Conservation (phyloP, 2,888 invertebrate species). For the Melieria picta region DNA sequence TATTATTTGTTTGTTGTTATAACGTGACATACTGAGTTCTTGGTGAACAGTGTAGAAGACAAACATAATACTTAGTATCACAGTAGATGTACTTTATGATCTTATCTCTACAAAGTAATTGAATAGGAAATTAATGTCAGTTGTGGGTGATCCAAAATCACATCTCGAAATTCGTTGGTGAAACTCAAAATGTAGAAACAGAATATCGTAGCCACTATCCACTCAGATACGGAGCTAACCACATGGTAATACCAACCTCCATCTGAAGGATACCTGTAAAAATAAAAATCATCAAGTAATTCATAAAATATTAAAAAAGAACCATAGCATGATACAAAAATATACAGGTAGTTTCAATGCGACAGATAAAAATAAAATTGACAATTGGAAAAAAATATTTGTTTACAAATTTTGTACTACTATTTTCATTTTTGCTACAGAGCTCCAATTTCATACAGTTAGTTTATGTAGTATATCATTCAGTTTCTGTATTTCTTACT, state of each 20-base stretch:
- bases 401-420: too few species aligned
- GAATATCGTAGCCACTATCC: conserved; percentile 73
- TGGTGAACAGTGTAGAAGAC: too few species aligned
- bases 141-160: conserved; percentile 69
- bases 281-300: neutral
- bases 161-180: conserved; percentile 72
- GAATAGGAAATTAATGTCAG: conserved; percentile 57
- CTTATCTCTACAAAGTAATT: conserved; percentile 50
- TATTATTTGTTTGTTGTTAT: too few species aligned
- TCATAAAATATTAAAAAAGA: neutral
- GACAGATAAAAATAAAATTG: too few species aligned
- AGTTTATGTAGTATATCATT: too few species aligned
- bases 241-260: conserved; percentile 76
- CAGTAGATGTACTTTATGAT: neutral
- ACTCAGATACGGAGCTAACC: conserved; percentile 73
- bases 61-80: too few species aligned
- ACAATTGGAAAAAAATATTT: too few species aligned
- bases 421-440: too few species aligned
- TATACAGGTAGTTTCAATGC: too few species aligned
- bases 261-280: conserved; percentile 67
- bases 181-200: conserved; percentile 73
- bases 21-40: too few species aligned
- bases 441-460: too few species aligned
- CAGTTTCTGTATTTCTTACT: too few species aligned
- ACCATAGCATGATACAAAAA: neutral